Evolutionary conservation across 2,888 invertebrate species (phyloP).

Genomic region (Drosophila robusta): DNA sequence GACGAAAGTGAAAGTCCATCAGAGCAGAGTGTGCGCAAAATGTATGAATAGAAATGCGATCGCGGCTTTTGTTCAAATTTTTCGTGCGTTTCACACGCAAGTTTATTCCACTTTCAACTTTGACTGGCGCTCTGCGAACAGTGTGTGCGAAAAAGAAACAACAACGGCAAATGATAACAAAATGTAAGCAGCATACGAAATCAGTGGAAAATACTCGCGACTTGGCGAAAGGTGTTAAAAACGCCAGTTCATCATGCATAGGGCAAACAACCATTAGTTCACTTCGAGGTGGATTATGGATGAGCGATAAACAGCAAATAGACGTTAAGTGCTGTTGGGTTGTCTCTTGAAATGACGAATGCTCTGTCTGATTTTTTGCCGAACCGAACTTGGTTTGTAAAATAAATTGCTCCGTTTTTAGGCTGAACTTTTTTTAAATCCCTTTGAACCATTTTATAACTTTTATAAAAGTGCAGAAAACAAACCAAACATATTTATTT

Average conservation of each 20-base stretch:
- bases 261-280: background rate
- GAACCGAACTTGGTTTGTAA: slow-evolving; percentile 1
- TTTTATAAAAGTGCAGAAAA: background rate
- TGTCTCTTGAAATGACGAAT: slow-evolving; percentile 21
- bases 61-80: slow-evolving; percentile 59
- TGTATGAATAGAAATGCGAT: slow-evolving; percentile 47
- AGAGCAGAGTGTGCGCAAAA: slow-evolving; percentile 38
- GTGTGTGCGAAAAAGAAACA: slow-evolving; percentile 45
- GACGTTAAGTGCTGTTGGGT: background rate
- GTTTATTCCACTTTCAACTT: slow-evolving; percentile 75
- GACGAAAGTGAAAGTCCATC: slow-evolving; percentile 65
- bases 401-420: background rate
- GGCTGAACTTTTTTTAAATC: too few relatives aligned
- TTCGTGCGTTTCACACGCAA: slow-evolving; percentile 69
- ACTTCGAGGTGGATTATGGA: background rate
- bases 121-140: slow-evolving; percentile 38
- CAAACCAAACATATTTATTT: background rate
- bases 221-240: slow-evolving; percentile 48
- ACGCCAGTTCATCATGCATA: slow-evolving; percentile 16
- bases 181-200: slow-evolving; percentile 33
- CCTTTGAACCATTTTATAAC: background rate
- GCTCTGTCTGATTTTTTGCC: slow-evolving; percentile 6
- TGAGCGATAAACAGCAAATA: background rate
- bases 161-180: slow-evolving; percentile 18
- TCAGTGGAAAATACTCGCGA: slow-evolving; percentile 12